Evolutionary conservation across 2,113 vertebrate genomes (phyloP), one percentile per base, ranked within the genome.

Genomic region (Corvus cornix): DNA sequence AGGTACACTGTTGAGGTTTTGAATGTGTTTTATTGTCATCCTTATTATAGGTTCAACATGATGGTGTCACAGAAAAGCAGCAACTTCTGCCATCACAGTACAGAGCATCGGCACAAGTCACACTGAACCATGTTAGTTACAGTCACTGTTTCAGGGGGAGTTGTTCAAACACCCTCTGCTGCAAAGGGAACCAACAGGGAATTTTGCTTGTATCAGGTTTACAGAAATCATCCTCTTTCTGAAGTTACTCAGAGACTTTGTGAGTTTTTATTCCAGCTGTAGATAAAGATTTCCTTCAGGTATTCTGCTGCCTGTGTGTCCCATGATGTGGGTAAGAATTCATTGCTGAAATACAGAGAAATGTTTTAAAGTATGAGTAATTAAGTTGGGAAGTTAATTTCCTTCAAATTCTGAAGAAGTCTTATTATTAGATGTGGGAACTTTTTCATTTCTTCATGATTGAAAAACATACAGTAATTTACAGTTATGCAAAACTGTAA

Each of bases 21-120:
- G 21, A 72, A 62, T n/a, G 14, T 58, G 15, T n/a, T 95, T 95
- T 90, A 96, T 70, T 96, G 63, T 68, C 89, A 85, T 14, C 33
- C 12, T 75, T 79, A 51, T 15, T 51, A 20, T 0, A 91, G 48
- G 56, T 67, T 78, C 49, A 79, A 58, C 35, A 35, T 3, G 11
- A n/a, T 28, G 16, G 15, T 33, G 51, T 43, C 46, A 84, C 81
- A 63, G 55, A 51, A 84, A 88, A 86, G 55, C 46, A 24, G 26
- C 48, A 53, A 9, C 64, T 74, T n/a, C 64, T 70, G 58, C 35
- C 48, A 44, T 16, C 41, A 14, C 63, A 63, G 62, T 16, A 43
- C 11, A 78, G 44, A 90, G 48, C 64, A 33, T 23, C 6, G 4
- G 39, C 48, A 82, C 69, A 60, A 55, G 30, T 44, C n/a, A 66